These are phyloP conservation scores for Sebastolobus alascanus DNA, from an alignment of 2,797 vertebrate species.

Conservation along the genomic window DNA sequence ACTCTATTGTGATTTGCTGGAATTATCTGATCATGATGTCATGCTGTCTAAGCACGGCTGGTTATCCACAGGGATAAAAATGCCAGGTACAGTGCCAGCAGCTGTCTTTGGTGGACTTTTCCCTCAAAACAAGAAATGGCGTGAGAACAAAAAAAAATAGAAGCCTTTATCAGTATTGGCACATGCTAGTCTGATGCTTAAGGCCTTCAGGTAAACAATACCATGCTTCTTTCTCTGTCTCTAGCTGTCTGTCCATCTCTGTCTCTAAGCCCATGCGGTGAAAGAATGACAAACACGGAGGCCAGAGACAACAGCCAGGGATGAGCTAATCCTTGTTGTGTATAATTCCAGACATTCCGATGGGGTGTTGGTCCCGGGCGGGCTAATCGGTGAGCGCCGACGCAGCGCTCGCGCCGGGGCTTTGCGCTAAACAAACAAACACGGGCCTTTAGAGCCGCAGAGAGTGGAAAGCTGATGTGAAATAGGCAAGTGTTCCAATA, in stretches of 20 bases:
- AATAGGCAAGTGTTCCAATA: constrained; percentile 36
- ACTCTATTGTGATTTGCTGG: constrained; percentile 27
- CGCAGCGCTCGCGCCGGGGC: constrained; percentile 57
- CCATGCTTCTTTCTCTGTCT: constrained; percentile 24
- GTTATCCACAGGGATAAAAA: constrained; percentile 55
- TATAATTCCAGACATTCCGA: constrained; percentile 84
- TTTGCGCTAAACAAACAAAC: constrained; percentile 78
- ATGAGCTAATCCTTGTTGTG: constrained; percentile 85
- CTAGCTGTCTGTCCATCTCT: constrained; percentile 45
- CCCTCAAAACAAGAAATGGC: constrained; percentile 13
- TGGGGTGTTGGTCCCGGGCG: constrained; percentile 72
- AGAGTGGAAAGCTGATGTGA: constrained; percentile 64
- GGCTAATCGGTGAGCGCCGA: constrained; percentile 67
- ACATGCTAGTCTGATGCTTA: not conserved
- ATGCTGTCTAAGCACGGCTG: constrained; percentile 57
- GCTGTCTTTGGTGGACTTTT: constrained; percentile 39
- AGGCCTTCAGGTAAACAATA: constrained; percentile 21
- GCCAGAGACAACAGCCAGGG: constrained; percentile 80
- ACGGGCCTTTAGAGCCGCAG: constrained; percentile 21
- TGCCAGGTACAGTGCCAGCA: constrained; percentile 47
- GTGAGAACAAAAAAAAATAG: not conserved
- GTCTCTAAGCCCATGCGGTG: constrained; percentile 55
- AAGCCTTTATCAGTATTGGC: not conserved
- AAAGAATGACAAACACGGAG: constrained; percentile 78
- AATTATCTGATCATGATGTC: constrained; percentile 66